phyloP scores from a whole-genome alignment of 2,888 invertebrate species.

The Griposia aprilina region DNA sequence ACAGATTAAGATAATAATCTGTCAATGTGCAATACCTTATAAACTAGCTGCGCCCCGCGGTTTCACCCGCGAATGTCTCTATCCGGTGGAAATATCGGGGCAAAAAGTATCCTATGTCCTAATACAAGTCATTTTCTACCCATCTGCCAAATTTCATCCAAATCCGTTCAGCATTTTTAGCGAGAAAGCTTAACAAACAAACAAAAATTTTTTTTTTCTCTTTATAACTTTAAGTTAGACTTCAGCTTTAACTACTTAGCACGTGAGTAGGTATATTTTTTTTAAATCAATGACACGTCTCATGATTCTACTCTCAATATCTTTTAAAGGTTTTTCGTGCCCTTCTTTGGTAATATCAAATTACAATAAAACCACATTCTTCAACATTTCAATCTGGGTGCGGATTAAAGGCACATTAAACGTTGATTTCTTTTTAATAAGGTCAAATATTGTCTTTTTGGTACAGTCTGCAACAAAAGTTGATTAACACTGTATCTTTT shows the following conservation, averaged over 20 bases:
- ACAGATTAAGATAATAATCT: constrained; percentile 4
- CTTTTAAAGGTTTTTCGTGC: not conserved
- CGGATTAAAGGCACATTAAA: not conserved
- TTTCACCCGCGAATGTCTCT: not conserved
- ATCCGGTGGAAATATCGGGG: not conserved
- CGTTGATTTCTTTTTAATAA: constrained; percentile 8
- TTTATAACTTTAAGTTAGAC: not conserved
- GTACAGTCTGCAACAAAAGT: not conserved
- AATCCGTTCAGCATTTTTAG: not conserved
- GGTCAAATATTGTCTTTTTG: not conserved
- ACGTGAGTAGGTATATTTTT: not conserved
- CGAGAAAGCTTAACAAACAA: not conserved
- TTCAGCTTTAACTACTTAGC: not conserved
- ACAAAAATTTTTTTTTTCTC: not conserved
- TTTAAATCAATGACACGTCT: not conserved
- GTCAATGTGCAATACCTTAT: not conserved
- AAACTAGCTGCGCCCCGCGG: not conserved
- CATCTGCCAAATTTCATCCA: not conserved
- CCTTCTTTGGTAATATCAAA: constrained; percentile 26
- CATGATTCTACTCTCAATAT: not conserved
- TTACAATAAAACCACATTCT: constrained; percentile 4
- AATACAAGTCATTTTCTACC: not conserved
- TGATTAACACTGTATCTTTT: not conserved
- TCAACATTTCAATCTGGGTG: constrained; percentile 1
- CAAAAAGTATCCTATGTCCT: not conserved